Base-by-base conservation (phyloP, 1,140 invertebrate genomes). In the Luehdorfia chinensis region DNA sequence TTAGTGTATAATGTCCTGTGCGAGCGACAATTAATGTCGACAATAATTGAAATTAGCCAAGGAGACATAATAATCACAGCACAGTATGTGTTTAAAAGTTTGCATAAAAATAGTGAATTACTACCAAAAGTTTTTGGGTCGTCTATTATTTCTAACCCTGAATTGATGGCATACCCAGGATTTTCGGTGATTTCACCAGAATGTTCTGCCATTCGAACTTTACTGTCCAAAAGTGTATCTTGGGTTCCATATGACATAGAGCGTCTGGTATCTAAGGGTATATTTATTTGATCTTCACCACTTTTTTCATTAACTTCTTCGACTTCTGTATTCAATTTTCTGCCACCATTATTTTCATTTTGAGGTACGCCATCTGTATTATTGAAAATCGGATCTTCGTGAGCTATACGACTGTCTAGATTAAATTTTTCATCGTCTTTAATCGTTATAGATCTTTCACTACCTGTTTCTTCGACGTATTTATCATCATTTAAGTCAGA, bases 51-150 rank as follows among this genome's bases (percentile, higher is more conserved):
- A n/a, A n/a, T n/a, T n/a, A n/a, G n/a, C n/a, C n/a, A n/a, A n/a
- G n/a, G n/a, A n/a, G n/a, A n/a, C n/a, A n/a, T n/a, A n/a, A n/a
- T n/a, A n/a, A n/a, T n/a, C n/a, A n/a, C n/a, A n/a, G n/a, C n/a
- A n/a, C n/a, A n/a, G n/a, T n/a, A n/a, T n/a, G n/a, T n/a, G n/a
- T n/a, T n/a, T n/a, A n/a, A n/a, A n/a, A n/a, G n/a, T n/a, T n/a
- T n/a, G n/a, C n/a, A 8, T 37, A 6, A 21, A 21, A 23, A 37
- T 37, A 19, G 4, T 36, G 4, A 37, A 12, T 23, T 2, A 36
- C 16, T 36, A 37, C 34, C 34, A 15, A 37, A 37, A 37, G 18
- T 9, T 37, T 37, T 37, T 21, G 8, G n/a, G n/a, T n/a, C 5
- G 34, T 37, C 18, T 6, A 19, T 37, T 13, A 21, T 16, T 12